phyloP scores from a whole-genome alignment of 1,140 invertebrate genomes.

The Papilio helenus region DNA sequence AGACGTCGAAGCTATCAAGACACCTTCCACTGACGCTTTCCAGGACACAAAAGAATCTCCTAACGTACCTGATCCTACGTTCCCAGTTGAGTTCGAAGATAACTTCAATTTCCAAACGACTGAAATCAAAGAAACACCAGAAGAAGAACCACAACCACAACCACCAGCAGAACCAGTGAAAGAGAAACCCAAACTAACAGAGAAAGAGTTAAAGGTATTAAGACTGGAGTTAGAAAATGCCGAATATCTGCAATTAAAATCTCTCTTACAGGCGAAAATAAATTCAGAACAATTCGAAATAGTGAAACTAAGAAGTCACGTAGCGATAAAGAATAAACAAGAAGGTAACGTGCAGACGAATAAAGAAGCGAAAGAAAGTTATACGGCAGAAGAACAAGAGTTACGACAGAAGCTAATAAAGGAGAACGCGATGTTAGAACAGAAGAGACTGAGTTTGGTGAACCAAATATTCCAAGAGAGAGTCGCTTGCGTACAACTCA shows the following conservation, averaged over 20 bases:
- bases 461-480: slow-evolving; percentile 87
- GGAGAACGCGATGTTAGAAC: slow-evolving; percentile 87
- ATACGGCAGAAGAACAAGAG: slow-evolving; percentile 73
- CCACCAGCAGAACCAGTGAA: slow-evolving; percentile 47
- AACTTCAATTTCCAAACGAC: slow-evolving; percentile 74
- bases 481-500: slow-evolving; percentile 86
- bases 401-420: slow-evolving; percentile 83
- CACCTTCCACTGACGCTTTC: slow-evolving; percentile 53
- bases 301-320: slow-evolving; percentile 85
- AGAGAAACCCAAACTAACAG: slow-evolving; percentile 80
- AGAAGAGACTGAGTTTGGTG: slow-evolving; percentile 85
- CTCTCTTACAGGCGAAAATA: slow-evolving; percentile 85
- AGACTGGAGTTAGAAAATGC: slow-evolving; percentile 86
- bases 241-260: slow-evolving; percentile 86
- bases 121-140: slow-evolving; percentile 55
- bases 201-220: slow-evolving; percentile 84
- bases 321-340: slow-evolving; percentile 79
- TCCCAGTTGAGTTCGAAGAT: slow-evolving; percentile 80
- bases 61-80: slow-evolving; percentile 56
- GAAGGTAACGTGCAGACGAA: slow-evolving; percentile 68
- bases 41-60: slow-evolving; percentile 63
- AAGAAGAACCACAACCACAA: slow-evolving; percentile 44
- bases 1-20: slow-evolving; percentile 45
- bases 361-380: slow-evolving; percentile 83
- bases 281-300: slow-evolving; percentile 87